Conservation (phyloP, 2,797 vertebrate genomes). For the Mormyrus hasselquistii region DNA sequence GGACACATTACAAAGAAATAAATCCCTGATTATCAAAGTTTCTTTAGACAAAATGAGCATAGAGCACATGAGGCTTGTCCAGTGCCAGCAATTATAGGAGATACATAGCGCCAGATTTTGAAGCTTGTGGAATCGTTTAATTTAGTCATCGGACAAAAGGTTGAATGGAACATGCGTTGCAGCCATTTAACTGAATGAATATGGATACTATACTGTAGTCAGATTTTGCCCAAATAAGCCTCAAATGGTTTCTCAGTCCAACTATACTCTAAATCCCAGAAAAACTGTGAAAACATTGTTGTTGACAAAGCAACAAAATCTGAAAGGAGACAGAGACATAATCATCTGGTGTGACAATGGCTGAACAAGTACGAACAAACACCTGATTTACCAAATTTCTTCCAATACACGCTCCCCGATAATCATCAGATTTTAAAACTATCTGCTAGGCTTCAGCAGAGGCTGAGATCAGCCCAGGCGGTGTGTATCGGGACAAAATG, state of each 20-base stretch:
- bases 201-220: background rate
- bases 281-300: background rate
- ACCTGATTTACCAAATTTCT: background rate
- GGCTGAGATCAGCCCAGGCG: background rate
- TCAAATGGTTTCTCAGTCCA: background rate
- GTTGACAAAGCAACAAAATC: background rate
- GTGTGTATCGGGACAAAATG: background rate
- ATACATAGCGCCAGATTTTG: background rate
- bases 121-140: background rate
- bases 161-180: background rate
- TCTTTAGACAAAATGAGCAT: background rate
- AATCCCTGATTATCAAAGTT: background rate
- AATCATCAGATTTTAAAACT: background rate
- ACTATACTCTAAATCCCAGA: background rate
- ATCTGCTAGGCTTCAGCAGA: background rate
- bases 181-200: background rate
- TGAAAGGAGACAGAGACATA: background rate
- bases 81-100: background rate
- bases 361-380: background rate
- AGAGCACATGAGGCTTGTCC: background rate
- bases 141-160: background rate
- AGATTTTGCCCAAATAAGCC: background rate
- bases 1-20: background rate
- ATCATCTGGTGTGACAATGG: background rate
- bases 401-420: background rate